Base-by-base conservation (phyloP, 2,888 invertebrate species). In the Sesamia inferens region DNA sequence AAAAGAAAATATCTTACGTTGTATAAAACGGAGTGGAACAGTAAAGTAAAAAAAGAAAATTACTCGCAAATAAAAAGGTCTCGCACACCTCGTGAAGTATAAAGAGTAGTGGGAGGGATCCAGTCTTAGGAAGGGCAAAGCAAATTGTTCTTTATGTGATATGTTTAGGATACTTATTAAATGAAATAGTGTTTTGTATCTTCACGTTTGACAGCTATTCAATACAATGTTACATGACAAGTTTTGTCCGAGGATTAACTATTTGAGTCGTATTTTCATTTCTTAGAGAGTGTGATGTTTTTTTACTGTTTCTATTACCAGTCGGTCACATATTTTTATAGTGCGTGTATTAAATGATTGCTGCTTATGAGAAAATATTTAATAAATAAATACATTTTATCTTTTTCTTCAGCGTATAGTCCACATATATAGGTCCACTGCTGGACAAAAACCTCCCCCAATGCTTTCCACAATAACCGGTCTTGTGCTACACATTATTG, bases 1-100 rank as follows among this genome's bases (percentile, higher is more conserved):
- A 68, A 59, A 55, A 39, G 31, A 54, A 58, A 68, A 68, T 68
- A 64, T 64, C 67, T 75, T 75, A 58, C 61, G 62, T 16, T 7
- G 10, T 51, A 39, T 51, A 81, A 61, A 81, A 76, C 11, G 0
- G 39, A 76, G 58, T 51, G 1, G 22, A n/a, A 22, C 48, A 68
- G 48, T 69, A 22, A 24, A 62, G n/a, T 47, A 19, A 66, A 81
- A 48, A 75, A 68, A 22, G 16, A 8, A 42, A 42, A 8, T 42
- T 7, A 62, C 24, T n/a, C 10, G 11, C 14, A 16, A 62, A 70
- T 63, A 63, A 58, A 74, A 47, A 69, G 48, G 48, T 81, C 68
- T 61, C 74, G 74, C 67, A 54, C 16, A 66, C 47, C 11, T 24
- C 42, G 31, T 39, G 11, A 11, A 6, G 68, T 13, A 24, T 58